A percentile compares a stretch with the other conserved stretches of the same genome.
These are phyloP conservation scores for Eristalis arbustorum DNA, from an alignment of 2,888 invertebrate genomes.

Conservation along the genomic window DNA sequence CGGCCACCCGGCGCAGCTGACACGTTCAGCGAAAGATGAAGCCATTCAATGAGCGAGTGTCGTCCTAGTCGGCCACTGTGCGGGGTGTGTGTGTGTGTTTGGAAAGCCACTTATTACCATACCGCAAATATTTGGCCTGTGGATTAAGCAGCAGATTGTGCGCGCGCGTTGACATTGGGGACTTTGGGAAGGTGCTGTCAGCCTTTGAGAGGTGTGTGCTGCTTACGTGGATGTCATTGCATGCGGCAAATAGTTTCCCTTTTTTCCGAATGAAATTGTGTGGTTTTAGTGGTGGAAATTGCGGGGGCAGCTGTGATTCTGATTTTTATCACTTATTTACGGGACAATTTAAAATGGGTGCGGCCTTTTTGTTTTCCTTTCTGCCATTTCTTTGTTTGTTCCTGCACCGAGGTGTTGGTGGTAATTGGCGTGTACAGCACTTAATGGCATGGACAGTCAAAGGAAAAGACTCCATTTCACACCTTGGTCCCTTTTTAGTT, in stretches of 20 bases:
- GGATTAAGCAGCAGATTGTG: slow-evolving; percentile 57
- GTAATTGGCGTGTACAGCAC: no score
- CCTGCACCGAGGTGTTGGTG: no score
- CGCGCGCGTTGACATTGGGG: slow-evolving; percentile 19
- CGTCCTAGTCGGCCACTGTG: background rate
- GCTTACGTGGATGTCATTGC: background rate
- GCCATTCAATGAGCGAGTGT: slow-evolving; percentile 30
- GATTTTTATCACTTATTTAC: background rate
- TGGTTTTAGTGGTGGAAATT: background rate
- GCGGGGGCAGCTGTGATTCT: background rate
- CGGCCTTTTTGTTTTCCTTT: background rate
- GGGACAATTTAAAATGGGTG: background rate
- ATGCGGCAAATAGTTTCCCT: background rate
- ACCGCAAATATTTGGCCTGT: slow-evolving; percentile 60
- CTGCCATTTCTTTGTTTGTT: background rate
- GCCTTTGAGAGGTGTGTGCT: background rate
- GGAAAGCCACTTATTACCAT: slow-evolving; percentile 59
- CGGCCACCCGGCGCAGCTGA: slow-evolving; percentile 11
- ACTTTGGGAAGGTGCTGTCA: background rate
- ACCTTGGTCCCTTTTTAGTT: no score
- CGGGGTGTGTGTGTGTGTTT: slow-evolving; percentile 25
- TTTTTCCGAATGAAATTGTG: background rate
- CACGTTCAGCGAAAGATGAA: slow-evolving; percentile 24
- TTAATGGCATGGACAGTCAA: no score
- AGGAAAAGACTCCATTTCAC: no score